Evolutionary conservation across 2,888 invertebrate genomes (phyloP).

Genomic region (Tholera decimalis): DNA sequence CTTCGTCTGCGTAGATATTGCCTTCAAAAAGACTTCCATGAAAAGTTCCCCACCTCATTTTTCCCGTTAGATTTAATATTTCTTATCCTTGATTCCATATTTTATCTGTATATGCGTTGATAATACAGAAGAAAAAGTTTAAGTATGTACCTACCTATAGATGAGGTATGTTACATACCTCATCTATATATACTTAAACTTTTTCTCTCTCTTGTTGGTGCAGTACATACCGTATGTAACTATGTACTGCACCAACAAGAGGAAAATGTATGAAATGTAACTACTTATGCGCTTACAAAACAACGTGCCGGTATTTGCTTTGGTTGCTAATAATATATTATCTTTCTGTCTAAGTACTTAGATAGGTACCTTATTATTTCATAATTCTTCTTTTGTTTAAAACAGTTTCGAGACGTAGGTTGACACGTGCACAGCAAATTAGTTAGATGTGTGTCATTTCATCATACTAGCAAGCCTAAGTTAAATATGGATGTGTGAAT

Average conservation of each 20-base stretch:
- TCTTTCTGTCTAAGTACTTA: constrained; percentile 7
- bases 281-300: not conserved
- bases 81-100: too few species aligned
- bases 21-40: too few species aligned
- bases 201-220: too few species aligned
- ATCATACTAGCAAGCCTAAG: constrained; percentile 18
- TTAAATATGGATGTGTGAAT: constrained; percentile 59
- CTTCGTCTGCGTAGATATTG: too few species aligned
- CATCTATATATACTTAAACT: too few species aligned
- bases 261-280: not conserved
- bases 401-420: constrained; percentile 23
- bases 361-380: constrained; percentile 27
- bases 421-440: constrained; percentile 26
- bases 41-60: too few species aligned
- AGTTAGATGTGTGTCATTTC: constrained; percentile 22
- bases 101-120: too few species aligned
- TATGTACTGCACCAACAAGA: constrained; percentile 14
- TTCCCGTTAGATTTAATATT: too few species aligned
- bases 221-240: not conserved
- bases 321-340: constrained; percentile 11
- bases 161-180: too few species aligned
- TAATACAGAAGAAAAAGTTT: too few species aligned
- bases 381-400: constrained; percentile 36
- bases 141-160: too few species aligned
- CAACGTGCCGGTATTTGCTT: constrained; percentile 30